A percentile compares a stretch with the other conserved stretches of the same genome.
Evolutionary conservation across 2,888 invertebrate species (phyloP).

Genomic region (Hymenopus coronatus): DNA sequence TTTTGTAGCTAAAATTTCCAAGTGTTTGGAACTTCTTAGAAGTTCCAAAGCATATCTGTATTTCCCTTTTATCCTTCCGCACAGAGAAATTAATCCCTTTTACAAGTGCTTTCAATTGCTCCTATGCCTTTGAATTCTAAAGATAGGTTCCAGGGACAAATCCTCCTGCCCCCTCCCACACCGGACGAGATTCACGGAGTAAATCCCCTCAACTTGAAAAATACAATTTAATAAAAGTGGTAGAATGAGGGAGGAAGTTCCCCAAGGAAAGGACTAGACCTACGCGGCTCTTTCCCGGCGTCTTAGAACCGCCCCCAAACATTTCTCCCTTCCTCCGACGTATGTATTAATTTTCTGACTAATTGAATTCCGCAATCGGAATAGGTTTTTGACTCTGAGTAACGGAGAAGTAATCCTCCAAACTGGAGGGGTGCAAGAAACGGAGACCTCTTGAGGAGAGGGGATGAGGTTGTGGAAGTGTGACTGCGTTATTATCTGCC

Average conservation of each 20-base stretch:
- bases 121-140: not conserved
- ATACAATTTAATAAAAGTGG: not conserved
- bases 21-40: not conserved
- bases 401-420: not conserved
- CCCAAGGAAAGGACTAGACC: not conserved
- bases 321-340: not conserved
- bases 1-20: not conserved
- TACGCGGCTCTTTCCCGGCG: not conserved
- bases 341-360: slow-evolving; percentile 27
- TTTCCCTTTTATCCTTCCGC: not conserved
- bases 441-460: not conserved
- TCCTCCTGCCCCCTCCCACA: not conserved
- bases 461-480: not conserved
- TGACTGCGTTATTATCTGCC: not conserved
- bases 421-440: not conserved
- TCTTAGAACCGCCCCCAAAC: not conserved
- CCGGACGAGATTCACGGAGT: not conserved
- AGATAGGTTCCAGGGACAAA: not conserved
- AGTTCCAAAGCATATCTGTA: not conserved
- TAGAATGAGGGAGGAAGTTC: not conserved
- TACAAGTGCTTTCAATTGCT: not conserved
- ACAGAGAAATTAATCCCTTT: not conserved
- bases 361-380: slow-evolving; percentile 24
- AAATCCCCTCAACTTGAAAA: not conserved
- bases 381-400: slow-evolving; percentile 6